phyloP scores from a whole-genome alignment of 2,113 vertebrate genomes.

The Ophthalmolycus amberensis region DNA sequence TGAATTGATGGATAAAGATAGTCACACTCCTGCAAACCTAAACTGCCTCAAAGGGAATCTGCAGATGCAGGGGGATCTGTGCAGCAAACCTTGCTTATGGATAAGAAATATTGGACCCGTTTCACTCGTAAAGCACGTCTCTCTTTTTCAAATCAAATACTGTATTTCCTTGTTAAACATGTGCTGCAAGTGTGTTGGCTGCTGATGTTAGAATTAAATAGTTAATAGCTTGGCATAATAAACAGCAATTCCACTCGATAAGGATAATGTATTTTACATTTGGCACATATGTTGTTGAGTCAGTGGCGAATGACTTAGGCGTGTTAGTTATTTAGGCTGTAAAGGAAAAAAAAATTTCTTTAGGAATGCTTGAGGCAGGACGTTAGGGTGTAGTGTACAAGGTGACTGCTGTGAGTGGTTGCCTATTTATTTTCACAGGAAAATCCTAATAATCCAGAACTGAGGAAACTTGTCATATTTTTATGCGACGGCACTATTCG shows the following conservation, averaged over 20 bases:
- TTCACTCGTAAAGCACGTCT: conserved; percentile 23
- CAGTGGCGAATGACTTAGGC: conserved; percentile 13
- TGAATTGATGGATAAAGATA: conserved; percentile 62
- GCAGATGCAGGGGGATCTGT: conserved; percentile 33
- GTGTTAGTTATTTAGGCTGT: conserved; percentile 9
- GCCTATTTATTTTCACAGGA: conserved; percentile 36
- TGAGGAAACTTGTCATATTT: conserved; percentile 19
- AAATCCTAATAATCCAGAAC: background rate
- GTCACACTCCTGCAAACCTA: conserved; percentile 41
- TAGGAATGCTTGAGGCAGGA: conserved; percentile 10
- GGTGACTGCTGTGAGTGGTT: conserved; percentile 11
- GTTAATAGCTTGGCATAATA: conserved; percentile 33
- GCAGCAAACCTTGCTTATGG: conserved; percentile 15
- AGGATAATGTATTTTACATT: conserved; percentile 40
- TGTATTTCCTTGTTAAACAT: conserved; percentile 36
- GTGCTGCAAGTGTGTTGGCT: conserved; percentile 24
- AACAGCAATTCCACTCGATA: background rate
- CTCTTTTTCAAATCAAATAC: conserved; percentile 28
- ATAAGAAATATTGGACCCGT: background rate
- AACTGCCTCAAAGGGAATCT: conserved; percentile 47
- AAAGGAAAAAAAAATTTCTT: background rate
- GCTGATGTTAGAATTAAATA: conserved; percentile 8
- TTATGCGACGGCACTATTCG: background rate
- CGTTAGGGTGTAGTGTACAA: background rate
- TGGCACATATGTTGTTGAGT: conserved; percentile 29